Base-by-base conservation (phyloP, 2,113 vertebrate species). In the Reinhardtius hippoglossoides region DNA sequence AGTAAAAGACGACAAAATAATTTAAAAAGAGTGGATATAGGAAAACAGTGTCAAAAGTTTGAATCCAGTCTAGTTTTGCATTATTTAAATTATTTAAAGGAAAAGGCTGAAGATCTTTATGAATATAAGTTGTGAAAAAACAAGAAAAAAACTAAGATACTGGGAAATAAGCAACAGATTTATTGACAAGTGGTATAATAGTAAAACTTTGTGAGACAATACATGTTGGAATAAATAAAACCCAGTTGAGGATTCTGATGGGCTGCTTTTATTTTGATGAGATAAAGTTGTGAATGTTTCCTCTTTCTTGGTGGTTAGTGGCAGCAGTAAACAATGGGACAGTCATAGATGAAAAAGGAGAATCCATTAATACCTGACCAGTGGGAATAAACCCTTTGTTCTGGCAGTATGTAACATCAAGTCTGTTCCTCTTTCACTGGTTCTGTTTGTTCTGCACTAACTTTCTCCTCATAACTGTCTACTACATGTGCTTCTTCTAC, bases 401-500 rank as follows among this genome's bases (percentile, higher is more conserved):
- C 35, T 42, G 3, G 4, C 31, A 5, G 21, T n/a, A 0, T 18
- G 42, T 18, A 57, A 8, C 21, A 57, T 35, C 0, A 2, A 56
- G 70, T 31, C 21, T 66, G 24, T 52, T 71, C 10, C 40, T 68
- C 58, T 3, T 40, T 35, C 42, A 63, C 8, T 10, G 27, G 14
- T 48, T 40, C 4, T 0, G 0, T 10, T 40, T 50, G 23, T 0
- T 79, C 40, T 7, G 66, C 42, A 31, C 61, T 12, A 16, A 24
- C 35, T 13, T 54, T 55, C 58, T 69, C 80, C n/a, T 83, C 68
- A 27, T 74, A n/a, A 74, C 72, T 78, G 86, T 83, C 80, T 67
- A 78, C 42, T 0, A 8, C 40, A 2, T 85, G 79, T 0, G 59
- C 76, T 14, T 92, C 78, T 14, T 92, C 75, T 50, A 94, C 93